Evolutionary conservation across 2,797 vertebrate genomes (phyloP), one percentile per base, ranked within the genome.

Genomic region (Sternarchorhynchus goeldii): DNA sequence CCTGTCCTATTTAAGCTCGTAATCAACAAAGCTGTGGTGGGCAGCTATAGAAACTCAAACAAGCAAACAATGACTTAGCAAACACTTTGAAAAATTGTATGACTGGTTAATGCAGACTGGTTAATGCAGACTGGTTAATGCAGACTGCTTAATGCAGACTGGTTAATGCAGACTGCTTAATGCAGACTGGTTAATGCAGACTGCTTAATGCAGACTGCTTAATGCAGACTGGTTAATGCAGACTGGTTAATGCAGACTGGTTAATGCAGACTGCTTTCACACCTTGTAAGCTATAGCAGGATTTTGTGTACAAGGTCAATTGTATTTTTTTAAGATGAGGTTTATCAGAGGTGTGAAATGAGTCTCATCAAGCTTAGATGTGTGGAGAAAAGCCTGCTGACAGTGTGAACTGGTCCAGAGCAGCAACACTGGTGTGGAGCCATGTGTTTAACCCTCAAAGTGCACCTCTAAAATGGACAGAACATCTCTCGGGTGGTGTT

Each of bases 151-250:
- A 25, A 25, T 25, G 25, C 25, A 25, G 25, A 25, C 25, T 25
- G 25, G n/a, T n/a, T n/a, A n/a, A n/a, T n/a, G n/a, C n/a, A n/a
- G n/a, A n/a, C n/a, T n/a, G n/a, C n/a, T n/a, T n/a, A n/a, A n/a
- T n/a, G n/a, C n/a, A n/a, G n/a, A n/a, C 25, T 25, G 25, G 25
- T 25, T 25, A 25, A 25, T 25, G 25, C 25, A 25, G 25, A 25
- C 25, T 25, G 25, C 25, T 25, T 25, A n/a, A n/a, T n/a, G n/a
- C n/a, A n/a, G 14, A 67, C 29, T 67, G 21, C 4, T 12, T 65
- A 50, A 55, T 66, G 34, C 65, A 60, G 16, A 60, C 71, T 71
- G 62, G 66, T 58, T 78, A 56, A 45, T 53, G 58, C 59, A 73
- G 25, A 25, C 25, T 25, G 25, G 25, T 25, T 1, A 25, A 25